Base-by-base conservation (phyloP, 1,140 invertebrate genomes). In the Heliconius hermathena region DNA sequence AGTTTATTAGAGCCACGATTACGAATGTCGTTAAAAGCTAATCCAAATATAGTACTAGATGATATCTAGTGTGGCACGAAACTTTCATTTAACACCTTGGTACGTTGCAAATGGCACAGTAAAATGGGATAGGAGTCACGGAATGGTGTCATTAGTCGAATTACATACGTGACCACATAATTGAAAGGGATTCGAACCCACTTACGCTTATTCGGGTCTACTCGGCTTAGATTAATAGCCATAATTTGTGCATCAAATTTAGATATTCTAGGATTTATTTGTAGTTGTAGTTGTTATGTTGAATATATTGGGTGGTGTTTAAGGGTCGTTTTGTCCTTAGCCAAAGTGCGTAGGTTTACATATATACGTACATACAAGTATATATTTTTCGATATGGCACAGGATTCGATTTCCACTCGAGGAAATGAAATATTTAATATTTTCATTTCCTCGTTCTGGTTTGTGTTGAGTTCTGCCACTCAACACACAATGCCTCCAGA, bases 71-170 rank as follows among this genome's bases (percentile, higher is more conserved):
- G 73, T 82, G 83, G 86, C 88, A 88, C 84, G 84, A 87, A 88
- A 89, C 78, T 82, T 87, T 85, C 88, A 90, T 90, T 89, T 87
- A 86, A 84, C 86, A 88, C 87, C 87, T 89, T 76, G 72, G 79
- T 82, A 86, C 82, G 80, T 77, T 75, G 82, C 77, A 81, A 87
- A 85, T 79, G 83, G 79, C 80, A 80, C 79, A 84, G 81, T 82
- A 86, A 89, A 85, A 83, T 83, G 72, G 74, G 85, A 87, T 83
- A 77, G 77, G 73, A 84, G 86, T 88, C 88, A 89, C 83, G 88
- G 74, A 89, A 88, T 85, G 85, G 81, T 82, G 83, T 88, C 88
- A 88, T 89, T 89, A 89, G 82, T 79, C 80, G 81, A 86, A 85
- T 85, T 89, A 85, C 78, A 84, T 80, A 88, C 85, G 88, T 88